These are phyloP conservation scores for Anniella stebbinsi DNA, from an alignment of 2,797 vertebrate species.

Conservation along the genomic window DNA sequence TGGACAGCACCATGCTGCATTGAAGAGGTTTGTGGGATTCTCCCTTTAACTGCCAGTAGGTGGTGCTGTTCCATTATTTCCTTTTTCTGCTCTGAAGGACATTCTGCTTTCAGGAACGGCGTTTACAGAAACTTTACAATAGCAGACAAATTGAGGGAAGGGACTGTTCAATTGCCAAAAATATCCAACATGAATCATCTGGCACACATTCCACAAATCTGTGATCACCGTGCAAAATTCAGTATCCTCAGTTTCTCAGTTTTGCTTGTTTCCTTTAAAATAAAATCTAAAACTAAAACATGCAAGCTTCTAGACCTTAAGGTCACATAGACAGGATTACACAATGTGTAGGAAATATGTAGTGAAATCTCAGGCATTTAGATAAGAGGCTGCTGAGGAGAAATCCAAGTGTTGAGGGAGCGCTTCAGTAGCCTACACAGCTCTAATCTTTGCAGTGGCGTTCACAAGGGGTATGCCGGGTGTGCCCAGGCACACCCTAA, in stretches of 20 bases:
- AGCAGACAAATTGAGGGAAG: not conserved
- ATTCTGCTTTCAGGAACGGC: not conserved
- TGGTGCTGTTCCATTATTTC: too few relatives aligned
- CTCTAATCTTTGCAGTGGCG: not conserved
- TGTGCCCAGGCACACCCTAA: too few relatives aligned
- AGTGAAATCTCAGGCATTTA: not conserved
- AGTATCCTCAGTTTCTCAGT: not conserved
- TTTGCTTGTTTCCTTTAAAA: not conserved
- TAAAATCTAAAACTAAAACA: not conserved
- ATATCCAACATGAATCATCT: not conserved
- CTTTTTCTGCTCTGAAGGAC: not conserved
- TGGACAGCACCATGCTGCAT: not conserved
- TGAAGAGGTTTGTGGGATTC: not conserved
- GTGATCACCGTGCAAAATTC: not conserved
- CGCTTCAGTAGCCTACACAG: not conserved
- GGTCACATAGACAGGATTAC: not conserved
- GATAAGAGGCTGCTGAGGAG: not conserved
- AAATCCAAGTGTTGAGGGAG: too few relatives aligned
- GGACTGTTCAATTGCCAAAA: too few relatives aligned
- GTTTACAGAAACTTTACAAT: not conserved
- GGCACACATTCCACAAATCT: not conserved
- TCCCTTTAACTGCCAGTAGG: not conserved
- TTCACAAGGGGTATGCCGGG: too few relatives aligned
- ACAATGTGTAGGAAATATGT: not conserved
- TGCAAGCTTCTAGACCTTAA: not conserved